phyloP scores from a whole-genome alignment of 2,888 invertebrate species.

The Diarsia rubi region DNA sequence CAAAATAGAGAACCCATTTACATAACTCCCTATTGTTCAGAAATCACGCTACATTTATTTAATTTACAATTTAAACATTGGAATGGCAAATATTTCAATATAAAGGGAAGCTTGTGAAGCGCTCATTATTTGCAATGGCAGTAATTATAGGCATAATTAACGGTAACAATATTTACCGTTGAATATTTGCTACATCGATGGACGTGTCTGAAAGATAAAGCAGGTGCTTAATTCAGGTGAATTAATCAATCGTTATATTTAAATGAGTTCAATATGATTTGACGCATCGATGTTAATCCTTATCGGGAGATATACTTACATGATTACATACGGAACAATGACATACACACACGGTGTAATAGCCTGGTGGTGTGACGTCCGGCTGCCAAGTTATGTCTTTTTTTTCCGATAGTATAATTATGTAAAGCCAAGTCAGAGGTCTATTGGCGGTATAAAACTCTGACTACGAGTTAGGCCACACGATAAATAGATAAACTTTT shows the following conservation, averaged over 20 bases:
- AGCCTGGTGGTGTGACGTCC: no score
- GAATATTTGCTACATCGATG: slow-evolving; percentile 44
- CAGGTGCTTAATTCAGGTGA: no score
- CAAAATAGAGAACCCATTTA: neutral
- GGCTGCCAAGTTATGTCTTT: no score
- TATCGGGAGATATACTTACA: neutral
- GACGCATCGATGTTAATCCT: neutral
- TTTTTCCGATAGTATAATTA: no score
- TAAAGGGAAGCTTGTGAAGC: slow-evolving; percentile 36
- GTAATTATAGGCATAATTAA: slow-evolving; percentile 54
- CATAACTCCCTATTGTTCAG: neutral
- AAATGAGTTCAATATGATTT: slow-evolving; percentile 18
- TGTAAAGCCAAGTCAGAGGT: no score
- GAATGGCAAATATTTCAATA: slow-evolving; percentile 18
- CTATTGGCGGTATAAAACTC: no score
- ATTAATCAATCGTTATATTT: slow-evolving; percentile 37
- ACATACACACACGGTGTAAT: no score
- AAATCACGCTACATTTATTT: slow-evolving; percentile 19
- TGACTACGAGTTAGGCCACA: no score
- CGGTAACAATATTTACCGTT: slow-evolving; percentile 41
- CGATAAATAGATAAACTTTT: no score
- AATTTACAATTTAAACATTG: slow-evolving; percentile 17
- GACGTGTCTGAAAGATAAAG: slow-evolving; percentile 21
- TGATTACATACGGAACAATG: neutral
- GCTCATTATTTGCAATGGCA: slow-evolving; percentile 25